phyloP scores from a whole-genome alignment of 1,140 invertebrate genomes.

The Lepidostoma basale region DNA sequence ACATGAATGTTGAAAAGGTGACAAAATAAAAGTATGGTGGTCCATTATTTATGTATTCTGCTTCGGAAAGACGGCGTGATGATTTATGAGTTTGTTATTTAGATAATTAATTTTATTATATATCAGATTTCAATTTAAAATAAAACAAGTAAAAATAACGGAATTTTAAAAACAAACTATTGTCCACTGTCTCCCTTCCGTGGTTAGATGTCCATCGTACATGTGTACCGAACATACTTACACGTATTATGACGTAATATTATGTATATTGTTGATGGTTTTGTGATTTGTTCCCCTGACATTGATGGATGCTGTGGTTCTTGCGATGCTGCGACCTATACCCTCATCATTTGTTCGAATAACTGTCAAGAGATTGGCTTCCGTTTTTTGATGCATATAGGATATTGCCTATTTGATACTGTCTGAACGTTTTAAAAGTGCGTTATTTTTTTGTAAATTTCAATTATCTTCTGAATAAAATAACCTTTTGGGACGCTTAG shows the following conservation, averaged over 20 bases:
- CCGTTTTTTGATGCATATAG: neutral
- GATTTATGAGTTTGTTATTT: too few relatives aligned
- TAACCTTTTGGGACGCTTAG: neutral
- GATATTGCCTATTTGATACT: too few relatives aligned
- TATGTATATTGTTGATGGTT: neutral
- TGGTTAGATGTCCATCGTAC: too few relatives aligned
- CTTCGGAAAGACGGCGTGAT: too few relatives aligned
- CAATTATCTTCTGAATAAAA: neutral
- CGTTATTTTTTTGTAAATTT: neutral
- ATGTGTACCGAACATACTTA: neutral
- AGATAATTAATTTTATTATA: neutral
- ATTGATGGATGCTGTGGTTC: constrained; percentile 2
- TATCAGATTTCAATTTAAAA: neutral
- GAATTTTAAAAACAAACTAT: neutral
- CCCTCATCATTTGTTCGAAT: constrained; percentile 13
- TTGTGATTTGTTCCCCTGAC: neutral
- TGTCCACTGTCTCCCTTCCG: too few relatives aligned
- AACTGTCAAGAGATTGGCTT: neutral
- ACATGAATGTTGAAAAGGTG: too few relatives aligned
- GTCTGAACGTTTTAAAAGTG: too few relatives aligned
- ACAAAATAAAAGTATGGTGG: too few relatives aligned
- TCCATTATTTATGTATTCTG: too few relatives aligned
- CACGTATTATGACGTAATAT: neutral
- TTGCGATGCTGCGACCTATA: neutral
- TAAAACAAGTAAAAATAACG: neutral